Conservation (phyloP, 2,888 invertebrate species). For the Acheta domesticus region DNA sequence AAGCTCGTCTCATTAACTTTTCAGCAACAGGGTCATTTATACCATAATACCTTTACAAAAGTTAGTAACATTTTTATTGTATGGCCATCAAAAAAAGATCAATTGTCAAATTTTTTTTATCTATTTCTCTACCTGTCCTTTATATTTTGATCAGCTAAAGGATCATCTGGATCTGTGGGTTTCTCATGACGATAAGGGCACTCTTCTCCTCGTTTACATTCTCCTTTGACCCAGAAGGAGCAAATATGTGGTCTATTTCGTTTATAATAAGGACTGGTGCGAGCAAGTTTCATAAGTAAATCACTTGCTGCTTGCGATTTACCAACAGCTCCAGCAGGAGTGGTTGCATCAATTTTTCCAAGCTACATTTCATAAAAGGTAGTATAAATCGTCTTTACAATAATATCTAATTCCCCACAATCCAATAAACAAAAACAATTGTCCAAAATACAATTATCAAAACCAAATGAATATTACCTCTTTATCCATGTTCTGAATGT, state of each 20-base stretch:
- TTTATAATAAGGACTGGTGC: slow-evolving; percentile 93
- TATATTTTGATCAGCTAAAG: slow-evolving; percentile 92
- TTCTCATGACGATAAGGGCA: slow-evolving; percentile 95
- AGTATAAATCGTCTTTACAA: neutral
- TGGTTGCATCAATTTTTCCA: slow-evolving; percentile 44
- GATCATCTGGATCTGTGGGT: slow-evolving; percentile 96
- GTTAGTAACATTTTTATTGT: neutral
- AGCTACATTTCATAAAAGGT: slow-evolving; percentile 36
- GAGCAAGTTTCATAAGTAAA: slow-evolving; percentile 78
- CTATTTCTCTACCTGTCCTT: slow-evolving; percentile 64
- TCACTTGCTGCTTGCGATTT: slow-evolving; percentile 77
- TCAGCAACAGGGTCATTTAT: slow-evolving; percentile 95
- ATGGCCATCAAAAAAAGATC: neutral
- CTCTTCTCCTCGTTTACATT: slow-evolving; percentile 92
- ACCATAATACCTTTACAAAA: slow-evolving; percentile 72
- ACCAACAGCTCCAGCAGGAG: slow-evolving; percentile 59
- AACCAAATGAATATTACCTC: slow-evolving; percentile 54
- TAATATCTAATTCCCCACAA: neutral
- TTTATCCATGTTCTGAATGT: slow-evolving; percentile 85
- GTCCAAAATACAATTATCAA: neutral
- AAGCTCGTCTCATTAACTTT: slow-evolving; percentile 83
- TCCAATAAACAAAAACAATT: neutral
- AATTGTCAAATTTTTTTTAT: neutral
- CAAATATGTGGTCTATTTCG: slow-evolving; percentile 93
- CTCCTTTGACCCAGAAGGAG: slow-evolving; percentile 98